Percentiles rank a stretch among this genome's conserved stretches.
Conservation (phyloP, 2,797 vertebrate species). For the Salarias fasciatus region DNA sequence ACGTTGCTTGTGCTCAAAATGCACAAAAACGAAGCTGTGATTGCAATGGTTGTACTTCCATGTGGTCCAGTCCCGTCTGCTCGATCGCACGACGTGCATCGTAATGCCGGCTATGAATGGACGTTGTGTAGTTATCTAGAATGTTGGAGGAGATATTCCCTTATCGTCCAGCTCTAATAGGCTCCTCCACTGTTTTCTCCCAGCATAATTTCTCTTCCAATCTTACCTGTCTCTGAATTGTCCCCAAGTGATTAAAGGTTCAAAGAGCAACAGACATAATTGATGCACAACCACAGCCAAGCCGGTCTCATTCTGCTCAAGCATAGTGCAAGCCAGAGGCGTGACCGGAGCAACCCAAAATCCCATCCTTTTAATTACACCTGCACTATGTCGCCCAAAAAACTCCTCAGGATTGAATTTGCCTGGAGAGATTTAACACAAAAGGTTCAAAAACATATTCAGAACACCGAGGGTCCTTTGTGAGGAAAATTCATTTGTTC, state of each 20-base stretch:
- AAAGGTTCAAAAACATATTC: background rate
- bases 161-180: conserved; percentile 19
- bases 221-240: conserved; percentile 22
- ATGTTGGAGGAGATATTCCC: conserved; percentile 5
- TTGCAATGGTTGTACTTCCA: too few relatives aligned
- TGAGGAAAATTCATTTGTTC: too few relatives aligned
- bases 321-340: conserved; percentile 31
- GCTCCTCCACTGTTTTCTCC: conserved; percentile 13
- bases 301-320: conserved; percentile 28
- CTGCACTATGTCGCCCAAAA: conserved; percentile 35
- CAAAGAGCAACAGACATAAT: conserved; percentile 40
- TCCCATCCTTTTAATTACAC: conserved; percentile 60
- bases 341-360: conserved; percentile 34
- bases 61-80: too few relatives aligned
- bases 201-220: conserved; percentile 19
- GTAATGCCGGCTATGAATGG: too few relatives aligned
- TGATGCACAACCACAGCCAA: conserved; percentile 53
- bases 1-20: too few relatives aligned
- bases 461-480: too few relatives aligned
- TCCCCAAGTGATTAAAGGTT: conserved; percentile 45
- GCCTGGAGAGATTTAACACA: conserved; percentile 7
- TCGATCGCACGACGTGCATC: too few relatives aligned
- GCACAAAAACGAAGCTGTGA: too few relatives aligned
- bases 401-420: conserved; percentile 35
- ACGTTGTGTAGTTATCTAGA: too few relatives aligned